Percentiles rank a stretch among this genome's conserved stretches.
Evolutionary conservation across 2,797 vertebrate genomes (phyloP).

Genomic region (Sebastes variabilis): DNA sequence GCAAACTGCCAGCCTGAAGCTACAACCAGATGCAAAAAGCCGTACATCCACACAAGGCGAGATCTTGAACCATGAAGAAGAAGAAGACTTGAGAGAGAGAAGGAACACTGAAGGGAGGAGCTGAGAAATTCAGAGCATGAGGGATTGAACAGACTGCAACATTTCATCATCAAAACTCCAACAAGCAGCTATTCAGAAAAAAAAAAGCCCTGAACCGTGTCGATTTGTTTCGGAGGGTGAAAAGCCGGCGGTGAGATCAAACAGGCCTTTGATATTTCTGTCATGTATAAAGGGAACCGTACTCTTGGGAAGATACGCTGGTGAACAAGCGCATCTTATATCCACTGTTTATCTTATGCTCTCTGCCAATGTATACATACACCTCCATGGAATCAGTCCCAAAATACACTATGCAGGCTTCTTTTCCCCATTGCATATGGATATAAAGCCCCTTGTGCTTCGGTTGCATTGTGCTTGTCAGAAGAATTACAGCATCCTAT

Average conservation of each 20-base stretch:
- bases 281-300: constrained; percentile 62
- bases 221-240: constrained; percentile 75
- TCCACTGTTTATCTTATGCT: constrained; percentile 67
- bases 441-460: constrained; percentile 33
- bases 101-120: constrained; percentile 49
- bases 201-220: constrained; percentile 52
- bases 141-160: constrained; percentile 64
- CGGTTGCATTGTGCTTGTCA: constrained; percentile 22
- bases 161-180: constrained; percentile 77
- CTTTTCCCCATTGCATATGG: constrained; percentile 21
- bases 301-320: constrained; percentile 53
- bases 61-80: constrained; percentile 28
- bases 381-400: constrained; percentile 33
- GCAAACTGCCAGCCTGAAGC: constrained; percentile 10
- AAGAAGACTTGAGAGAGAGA: constrained; percentile 30
- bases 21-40: constrained; percentile 26
- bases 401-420: constrained; percentile 30
- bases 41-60: constrained; percentile 1
- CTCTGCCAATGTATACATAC: constrained; percentile 54
- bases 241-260: constrained; percentile 72
- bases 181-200: constrained; percentile 60
- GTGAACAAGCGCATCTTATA: constrained; percentile 52
- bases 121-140: constrained; percentile 47
- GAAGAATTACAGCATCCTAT: constrained; percentile 11
- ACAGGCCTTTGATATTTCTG: constrained; percentile 78